phyloP scores from a whole-genome alignment of 2,113 vertebrate genomes.

The Acrocephalus arundinaceus region DNA sequence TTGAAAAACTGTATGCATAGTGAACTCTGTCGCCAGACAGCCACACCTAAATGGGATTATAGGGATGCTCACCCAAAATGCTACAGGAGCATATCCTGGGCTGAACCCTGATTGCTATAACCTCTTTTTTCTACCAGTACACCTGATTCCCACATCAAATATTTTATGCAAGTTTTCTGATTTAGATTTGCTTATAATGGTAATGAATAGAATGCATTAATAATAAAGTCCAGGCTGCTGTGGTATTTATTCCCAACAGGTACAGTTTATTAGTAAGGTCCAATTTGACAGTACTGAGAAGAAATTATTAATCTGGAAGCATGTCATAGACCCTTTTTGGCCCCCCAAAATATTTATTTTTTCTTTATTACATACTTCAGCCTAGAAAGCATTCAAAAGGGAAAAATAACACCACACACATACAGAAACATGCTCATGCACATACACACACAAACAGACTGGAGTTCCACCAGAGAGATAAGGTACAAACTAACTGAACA shows the following conservation, averaged over 20 bases:
- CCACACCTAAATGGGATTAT: not conserved
- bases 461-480: not conserved
- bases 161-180: not conserved
- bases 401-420: not conserved
- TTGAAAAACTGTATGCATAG: not conserved
- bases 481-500: not conserved
- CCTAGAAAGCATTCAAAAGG: not conserved
- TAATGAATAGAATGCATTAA: not conserved
- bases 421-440: rapidly evolving
- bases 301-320: not conserved
- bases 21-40: not conserved
- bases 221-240: not conserved
- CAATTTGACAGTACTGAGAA: not conserved
- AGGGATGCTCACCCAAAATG: not conserved
- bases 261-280: not conserved
- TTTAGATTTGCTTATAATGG: not conserved
- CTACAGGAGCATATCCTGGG: not conserved
- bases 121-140: not conserved
- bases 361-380: not conserved
- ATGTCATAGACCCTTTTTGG: not conserved
- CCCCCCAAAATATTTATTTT: not conserved
- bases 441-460: too few relatives aligned
- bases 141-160: not conserved
- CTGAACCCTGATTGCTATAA: not conserved
- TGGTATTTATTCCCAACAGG: not conserved